A percentile compares a stretch with the other conserved stretches of the same genome.
Conservation (phyloP, 1,140 invertebrate genomes). For the Vanessa atalanta region DNA sequence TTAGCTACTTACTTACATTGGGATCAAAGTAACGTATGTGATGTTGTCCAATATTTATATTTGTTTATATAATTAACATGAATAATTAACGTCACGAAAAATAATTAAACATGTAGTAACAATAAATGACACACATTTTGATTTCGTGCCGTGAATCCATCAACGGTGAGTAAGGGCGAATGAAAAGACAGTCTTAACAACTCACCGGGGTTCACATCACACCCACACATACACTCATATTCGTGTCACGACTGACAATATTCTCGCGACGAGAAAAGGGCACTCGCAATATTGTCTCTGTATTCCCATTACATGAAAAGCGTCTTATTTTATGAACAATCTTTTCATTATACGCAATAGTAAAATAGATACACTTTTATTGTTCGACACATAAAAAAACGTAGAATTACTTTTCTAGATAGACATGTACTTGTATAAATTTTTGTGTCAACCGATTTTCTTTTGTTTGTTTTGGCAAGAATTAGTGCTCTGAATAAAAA, state of each 20-base stretch:
- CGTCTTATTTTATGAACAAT: neutral
- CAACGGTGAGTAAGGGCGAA: neutral
- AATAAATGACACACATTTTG: neutral
- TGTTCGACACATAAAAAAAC: too few relatives aligned
- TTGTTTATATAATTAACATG: neutral
- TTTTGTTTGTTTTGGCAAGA: too few relatives aligned
- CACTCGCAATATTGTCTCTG: conserved; percentile 25
- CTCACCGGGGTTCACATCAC: neutral
- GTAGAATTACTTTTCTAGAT: too few relatives aligned
- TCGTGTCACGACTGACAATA: conserved; percentile 23
- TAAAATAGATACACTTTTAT: too few relatives aligned
- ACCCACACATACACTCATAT: conserved; percentile 1
- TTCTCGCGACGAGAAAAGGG: conserved; percentile 23
- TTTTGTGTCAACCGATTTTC: too few relatives aligned
- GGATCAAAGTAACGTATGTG: too few relatives aligned
- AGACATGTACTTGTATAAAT: too few relatives aligned
- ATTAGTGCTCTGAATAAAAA: too few relatives aligned
- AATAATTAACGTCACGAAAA: neutral
- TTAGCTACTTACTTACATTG: too few relatives aligned
- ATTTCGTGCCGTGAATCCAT: neutral
- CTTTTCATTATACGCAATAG: too few relatives aligned
- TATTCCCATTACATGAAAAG: neutral
- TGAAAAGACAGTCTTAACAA: neutral
- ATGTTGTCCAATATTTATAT: too few relatives aligned
- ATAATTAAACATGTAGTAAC: neutral